These are phyloP conservation scores for Leucoraja erinaceus DNA, from an alignment of 2,113 vertebrate genomes.

Conservation along the genomic window DNA sequence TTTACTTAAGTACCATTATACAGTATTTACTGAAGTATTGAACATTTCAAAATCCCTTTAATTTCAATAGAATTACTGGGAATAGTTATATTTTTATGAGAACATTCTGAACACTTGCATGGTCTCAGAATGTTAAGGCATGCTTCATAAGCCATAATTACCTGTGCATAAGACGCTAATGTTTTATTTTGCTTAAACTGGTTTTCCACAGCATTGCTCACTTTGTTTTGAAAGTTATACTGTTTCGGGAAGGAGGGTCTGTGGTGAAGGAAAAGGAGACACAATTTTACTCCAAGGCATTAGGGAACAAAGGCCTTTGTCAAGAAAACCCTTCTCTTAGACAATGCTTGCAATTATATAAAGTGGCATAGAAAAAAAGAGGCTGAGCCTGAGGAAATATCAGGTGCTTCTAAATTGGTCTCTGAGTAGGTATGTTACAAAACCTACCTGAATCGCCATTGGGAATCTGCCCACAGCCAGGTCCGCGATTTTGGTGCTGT, in stretches of 20 bases:
- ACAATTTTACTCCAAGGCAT: background rate
- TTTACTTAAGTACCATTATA: background rate
- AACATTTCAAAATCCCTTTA: background rate
- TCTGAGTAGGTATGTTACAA: no score
- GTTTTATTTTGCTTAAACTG: background rate
- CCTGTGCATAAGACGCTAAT: background rate
- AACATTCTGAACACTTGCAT: background rate
- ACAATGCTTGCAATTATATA: background rate
- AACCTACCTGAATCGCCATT: no score
- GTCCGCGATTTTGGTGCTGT: no score
- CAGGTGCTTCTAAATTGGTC: background rate
- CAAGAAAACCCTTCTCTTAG: background rate
- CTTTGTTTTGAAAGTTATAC: background rate
- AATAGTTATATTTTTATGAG: background rate
- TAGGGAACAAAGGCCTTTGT: background rate
- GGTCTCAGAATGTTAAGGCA: background rate
- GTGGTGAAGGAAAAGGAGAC: background rate
- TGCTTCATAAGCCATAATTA: background rate
- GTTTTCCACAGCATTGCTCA: background rate
- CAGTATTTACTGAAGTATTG: background rate
- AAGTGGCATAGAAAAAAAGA: background rate
- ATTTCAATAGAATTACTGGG: background rate
- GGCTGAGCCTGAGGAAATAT: background rate
- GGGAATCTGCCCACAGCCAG: no score
- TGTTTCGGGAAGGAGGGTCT: background rate